These are phyloP conservation scores for Proisotoma minuta DNA, from an alignment of 2,888 invertebrate species.

Conservation along the genomic window DNA sequence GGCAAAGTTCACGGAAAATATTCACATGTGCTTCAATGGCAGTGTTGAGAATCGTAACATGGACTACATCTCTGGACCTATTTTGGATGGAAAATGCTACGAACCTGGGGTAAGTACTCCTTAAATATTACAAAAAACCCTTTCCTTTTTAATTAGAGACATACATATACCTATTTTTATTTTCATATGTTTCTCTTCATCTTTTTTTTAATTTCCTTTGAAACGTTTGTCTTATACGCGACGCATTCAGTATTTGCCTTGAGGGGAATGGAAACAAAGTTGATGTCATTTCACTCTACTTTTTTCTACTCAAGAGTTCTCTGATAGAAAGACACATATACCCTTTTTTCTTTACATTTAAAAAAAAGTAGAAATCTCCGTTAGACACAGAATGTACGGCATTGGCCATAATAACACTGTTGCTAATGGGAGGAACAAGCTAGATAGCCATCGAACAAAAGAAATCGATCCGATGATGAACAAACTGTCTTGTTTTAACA, in stretches of 20 bases:
- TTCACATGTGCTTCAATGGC: conserved; percentile 95
- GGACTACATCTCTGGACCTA: conserved; percentile 85
- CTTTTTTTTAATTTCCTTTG: neutral
- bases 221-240: neutral
- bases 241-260: neutral
- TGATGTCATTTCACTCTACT: no score
- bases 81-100: conserved; percentile 86
- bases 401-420: no score
- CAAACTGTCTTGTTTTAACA: no score
- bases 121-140: conserved; percentile 3
- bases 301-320: no score
- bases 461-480: no score
- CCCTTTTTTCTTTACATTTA: no score
- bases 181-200: conserved; percentile 3
- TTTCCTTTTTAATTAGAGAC: neutral
- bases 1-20: conserved; percentile 90
- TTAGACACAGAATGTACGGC: no score
- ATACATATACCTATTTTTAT: neutral
- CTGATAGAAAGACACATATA: no score
- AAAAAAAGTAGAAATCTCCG: no score
- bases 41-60: conserved; percentile 85
- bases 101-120: conserved; percentile 64
- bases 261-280: no score
- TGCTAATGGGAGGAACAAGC: no score
- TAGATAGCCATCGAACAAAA: no score